Conservation (phyloP, 2,888 invertebrate genomes). For the Drosophila kambysellisi region DNA sequence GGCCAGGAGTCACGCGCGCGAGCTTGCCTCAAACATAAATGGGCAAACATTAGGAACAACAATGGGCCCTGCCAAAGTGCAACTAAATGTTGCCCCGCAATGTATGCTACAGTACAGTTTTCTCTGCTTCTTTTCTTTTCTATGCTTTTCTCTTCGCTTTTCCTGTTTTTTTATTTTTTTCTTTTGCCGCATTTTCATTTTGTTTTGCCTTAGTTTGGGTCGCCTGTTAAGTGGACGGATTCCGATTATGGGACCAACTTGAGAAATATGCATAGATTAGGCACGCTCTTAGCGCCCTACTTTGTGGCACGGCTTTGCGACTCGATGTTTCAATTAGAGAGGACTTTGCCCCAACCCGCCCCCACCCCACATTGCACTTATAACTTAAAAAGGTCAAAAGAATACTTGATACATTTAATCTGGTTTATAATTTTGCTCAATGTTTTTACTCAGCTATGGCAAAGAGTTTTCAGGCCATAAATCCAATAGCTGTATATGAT, state of each 20-base stretch:
- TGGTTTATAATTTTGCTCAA: neutral
- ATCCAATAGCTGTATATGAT: conserved; percentile 26
- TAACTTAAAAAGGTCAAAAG: conserved; percentile 32
- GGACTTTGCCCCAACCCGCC: neutral
- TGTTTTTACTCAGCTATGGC: neutral
- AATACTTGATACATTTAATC: conserved; percentile 6
- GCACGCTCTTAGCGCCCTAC: conserved; percentile 75
- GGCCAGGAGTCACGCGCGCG: conserved; percentile 32
- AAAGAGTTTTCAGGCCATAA: conserved; percentile 1
- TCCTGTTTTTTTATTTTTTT: conserved; percentile 2
- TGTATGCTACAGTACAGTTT: conserved; percentile 50
- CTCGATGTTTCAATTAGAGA: conserved; percentile 68
- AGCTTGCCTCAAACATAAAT: conserved; percentile 42
- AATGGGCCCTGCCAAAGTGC: conserved; percentile 57
- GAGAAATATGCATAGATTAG: conserved; percentile 76
- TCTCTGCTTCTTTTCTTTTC: conserved; percentile 12
- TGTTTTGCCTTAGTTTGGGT: conserved; percentile 9
- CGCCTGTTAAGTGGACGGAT: conserved; percentile 39
- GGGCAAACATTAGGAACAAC: conserved; percentile 55
- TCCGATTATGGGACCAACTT: conserved; percentile 58
- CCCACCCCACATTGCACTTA: conserved; percentile 11
- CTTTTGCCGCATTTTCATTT: neutral
- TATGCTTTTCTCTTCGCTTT: neutral
- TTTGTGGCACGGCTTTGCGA: conserved; percentile 47
- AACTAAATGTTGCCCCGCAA: conserved; percentile 70